Evolutionary conservation across 2,797 vertebrate genomes (phyloP), one percentile per base, ranked within the genome.

Genomic region (Xerus rutilus): DNA sequence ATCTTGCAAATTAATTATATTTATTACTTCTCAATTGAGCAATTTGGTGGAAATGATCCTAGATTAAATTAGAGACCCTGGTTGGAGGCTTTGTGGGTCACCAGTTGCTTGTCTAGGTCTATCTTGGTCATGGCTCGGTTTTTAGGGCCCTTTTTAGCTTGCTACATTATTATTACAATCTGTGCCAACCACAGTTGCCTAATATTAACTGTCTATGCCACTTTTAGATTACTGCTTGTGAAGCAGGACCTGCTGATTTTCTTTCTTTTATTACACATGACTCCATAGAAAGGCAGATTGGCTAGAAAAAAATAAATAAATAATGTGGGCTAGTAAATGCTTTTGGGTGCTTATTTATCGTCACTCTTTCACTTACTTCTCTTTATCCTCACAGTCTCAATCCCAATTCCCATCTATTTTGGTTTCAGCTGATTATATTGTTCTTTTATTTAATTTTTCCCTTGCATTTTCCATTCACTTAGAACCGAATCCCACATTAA

Each of bases 401-500:
- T 76, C 81, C 89, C 77, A 54, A 92, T 97, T 95, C 95, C 94
- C 96, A 86, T 97, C 94, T 95, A 97, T 98, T 97, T 96, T 96
- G 94, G 97, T 97, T 98, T 97, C 86, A 93, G 94, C 81, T 97
- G 97, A 97, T 90, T 86, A 98, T 98, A 97, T 95, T 97, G 82
- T 98, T 93, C 89, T 96, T 97, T 96, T 94, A 94, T 96, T 98
- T 96, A 96, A 97, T 97, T 98, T 98, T 98, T 94, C 93, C 91
- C 89, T 98, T 96, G 93, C 62, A 97, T 98, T 98, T 97, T 86
- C 97, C 97, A 94, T 95, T 97, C 86, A 94, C 94, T 97, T 90
- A 98, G 97, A 93, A 92, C 89, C 96, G 95, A 97, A 97, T 90
- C 95, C 97, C 97, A 97, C 98, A 98, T 97, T 97, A 98, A 98